A percentile compares a stretch with the other conserved stretches of the same genome.
These are phyloP conservation scores for Brachionus asplanchnoidis DNA, from an alignment of 1,140 invertebrate species.

Conservation along the genomic window DNA sequence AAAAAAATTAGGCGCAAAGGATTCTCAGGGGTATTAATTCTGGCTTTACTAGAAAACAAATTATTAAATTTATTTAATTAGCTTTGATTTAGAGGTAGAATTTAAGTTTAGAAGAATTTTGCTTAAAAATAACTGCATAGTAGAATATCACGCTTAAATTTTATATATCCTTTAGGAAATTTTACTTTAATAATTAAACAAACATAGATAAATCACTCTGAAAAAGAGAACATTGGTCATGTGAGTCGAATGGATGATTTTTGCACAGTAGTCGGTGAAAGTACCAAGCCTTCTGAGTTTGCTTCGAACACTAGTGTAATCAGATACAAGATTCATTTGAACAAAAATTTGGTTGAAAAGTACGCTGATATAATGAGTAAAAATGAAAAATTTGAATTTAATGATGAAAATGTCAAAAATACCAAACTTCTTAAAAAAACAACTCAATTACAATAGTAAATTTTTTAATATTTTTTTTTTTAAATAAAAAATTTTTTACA, in stretches of 20 bases:
- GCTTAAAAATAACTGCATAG: neutral
- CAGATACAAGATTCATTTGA: neutral
- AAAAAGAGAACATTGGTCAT: neutral
- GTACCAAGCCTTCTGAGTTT: slow-evolving; percentile 30
- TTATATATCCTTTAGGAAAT: too few species aligned
- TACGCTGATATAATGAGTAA: slow-evolving; percentile 34
- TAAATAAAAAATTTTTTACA: neutral
- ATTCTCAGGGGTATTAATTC: neutral
- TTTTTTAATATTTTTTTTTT: neutral
- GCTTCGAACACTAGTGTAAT: neutral
- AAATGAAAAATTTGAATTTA: neutral
- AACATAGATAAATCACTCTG: neutral
- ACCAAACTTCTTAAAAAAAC: neutral
- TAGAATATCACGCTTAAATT: neutral
- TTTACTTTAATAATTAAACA: neutral
- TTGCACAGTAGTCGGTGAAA: slow-evolving; percentile 14
- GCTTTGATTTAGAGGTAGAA: neutral
- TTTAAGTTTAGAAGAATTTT: neutral
- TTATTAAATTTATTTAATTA: neutral
- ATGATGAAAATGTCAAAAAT: neutral
- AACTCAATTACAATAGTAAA: slow-evolving; percentile 29
- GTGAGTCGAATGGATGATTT: neutral
- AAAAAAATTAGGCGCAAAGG: neutral
- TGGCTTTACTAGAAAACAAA: neutral
- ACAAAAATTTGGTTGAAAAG: slow-evolving; percentile 7